Evolutionary conservation across 2,888 invertebrate genomes (phyloP).

Genomic region (Himalopsyche anomala): DNA sequence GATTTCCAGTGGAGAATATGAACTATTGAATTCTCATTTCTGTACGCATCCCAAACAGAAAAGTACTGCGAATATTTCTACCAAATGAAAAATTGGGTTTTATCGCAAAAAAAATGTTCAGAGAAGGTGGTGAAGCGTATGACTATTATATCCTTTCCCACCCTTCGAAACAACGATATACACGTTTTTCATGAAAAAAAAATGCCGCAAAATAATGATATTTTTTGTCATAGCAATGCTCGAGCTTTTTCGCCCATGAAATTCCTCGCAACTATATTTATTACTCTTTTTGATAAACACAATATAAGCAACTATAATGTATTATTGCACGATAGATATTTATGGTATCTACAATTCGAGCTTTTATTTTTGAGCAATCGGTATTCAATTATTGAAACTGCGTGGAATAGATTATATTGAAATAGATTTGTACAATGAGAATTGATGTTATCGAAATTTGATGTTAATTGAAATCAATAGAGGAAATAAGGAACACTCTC

Average conservation of each 20-base stretch:
- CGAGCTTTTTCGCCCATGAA: slow-evolving; percentile 10
- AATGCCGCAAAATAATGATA: slow-evolving; percentile 11
- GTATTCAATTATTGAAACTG: too few relatives aligned
- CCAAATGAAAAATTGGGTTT: slow-evolving; percentile 56
- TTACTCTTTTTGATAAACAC: too few relatives aligned
- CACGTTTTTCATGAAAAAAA: slow-evolving; percentile 1
- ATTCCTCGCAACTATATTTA: not conserved
- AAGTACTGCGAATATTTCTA: slow-evolving; percentile 56
- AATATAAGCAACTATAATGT: too few relatives aligned
- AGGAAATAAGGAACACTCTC: too few relatives aligned
- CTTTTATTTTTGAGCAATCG: too few relatives aligned
- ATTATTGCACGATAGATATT: too few relatives aligned
- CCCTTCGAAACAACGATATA: slow-evolving; percentile 23
- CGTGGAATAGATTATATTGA: too few relatives aligned
- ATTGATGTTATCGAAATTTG: too few relatives aligned
- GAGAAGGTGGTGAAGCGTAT: slow-evolving; percentile 47
- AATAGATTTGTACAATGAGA: too few relatives aligned
- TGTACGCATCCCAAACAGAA: not conserved
- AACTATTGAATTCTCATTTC: not conserved
- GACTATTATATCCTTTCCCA: slow-evolving; percentile 46
- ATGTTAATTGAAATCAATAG: too few relatives aligned
- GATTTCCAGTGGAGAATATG: not conserved
- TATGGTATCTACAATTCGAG: too few relatives aligned
- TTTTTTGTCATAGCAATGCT: not conserved
- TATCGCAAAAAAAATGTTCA: slow-evolving; percentile 46